Evolutionary conservation across 2,113 vertebrate species (phyloP).

Genomic region (Ammodytes marinus): DNA sequence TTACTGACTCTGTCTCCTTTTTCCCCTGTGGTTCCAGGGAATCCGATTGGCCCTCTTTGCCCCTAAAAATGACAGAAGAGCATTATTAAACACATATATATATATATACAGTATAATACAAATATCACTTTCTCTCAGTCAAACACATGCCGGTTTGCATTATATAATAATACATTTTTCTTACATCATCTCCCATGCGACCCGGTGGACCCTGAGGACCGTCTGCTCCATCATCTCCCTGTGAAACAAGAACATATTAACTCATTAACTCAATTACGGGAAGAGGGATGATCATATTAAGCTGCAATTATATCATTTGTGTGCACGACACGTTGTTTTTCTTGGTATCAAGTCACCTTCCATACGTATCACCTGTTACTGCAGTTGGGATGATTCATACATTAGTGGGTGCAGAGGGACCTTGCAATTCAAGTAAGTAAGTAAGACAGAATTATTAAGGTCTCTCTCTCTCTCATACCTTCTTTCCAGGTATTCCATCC

Average conservation of each 20-base stretch:
- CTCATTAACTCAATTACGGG: slow-evolving; percentile 9
- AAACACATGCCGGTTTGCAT: background rate
- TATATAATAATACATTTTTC: background rate
- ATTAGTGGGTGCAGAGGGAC: background rate
- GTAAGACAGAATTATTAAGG: background rate
- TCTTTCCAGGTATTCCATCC: slow-evolving; percentile 78
- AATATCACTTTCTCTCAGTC: background rate
- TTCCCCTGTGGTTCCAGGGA: slow-evolving; percentile 79
- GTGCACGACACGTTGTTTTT: background rate
- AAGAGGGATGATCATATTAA: slow-evolving; percentile 19
- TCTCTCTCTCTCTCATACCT: slow-evolving; percentile 68
- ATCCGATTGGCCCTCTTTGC: slow-evolving; percentile 83
- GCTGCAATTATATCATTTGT: background rate
- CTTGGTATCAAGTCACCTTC: background rate
- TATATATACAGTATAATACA: background rate
- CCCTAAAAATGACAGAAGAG: slow-evolving; percentile 73
- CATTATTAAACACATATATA: background rate
- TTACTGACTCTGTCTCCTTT: slow-evolving; percentile 85
- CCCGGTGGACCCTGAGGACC: slow-evolving; percentile 81
- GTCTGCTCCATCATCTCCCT: slow-evolving; percentile 80
- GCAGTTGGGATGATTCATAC: background rate
- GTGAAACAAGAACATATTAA: slow-evolving; percentile 21
- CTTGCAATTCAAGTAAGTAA: background rate
- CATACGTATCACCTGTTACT: background rate
- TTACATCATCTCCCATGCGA: slow-evolving; percentile 85